Conservation (phyloP, 2,888 invertebrate genomes). For the Cremastobaeus sp. region DNA sequence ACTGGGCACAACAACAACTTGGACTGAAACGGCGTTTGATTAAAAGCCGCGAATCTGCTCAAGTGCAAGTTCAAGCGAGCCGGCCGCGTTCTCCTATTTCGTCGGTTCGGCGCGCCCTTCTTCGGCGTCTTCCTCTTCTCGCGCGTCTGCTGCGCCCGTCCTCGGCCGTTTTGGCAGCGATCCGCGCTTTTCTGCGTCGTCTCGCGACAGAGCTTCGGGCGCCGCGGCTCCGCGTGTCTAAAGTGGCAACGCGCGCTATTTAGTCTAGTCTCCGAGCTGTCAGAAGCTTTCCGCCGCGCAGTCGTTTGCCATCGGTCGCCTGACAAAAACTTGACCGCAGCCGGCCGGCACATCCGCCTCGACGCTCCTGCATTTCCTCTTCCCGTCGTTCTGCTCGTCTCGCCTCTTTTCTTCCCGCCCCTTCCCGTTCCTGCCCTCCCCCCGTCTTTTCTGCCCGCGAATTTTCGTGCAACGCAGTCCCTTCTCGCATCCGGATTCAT, state of each 20-base stretch:
- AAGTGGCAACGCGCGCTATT: conserved; percentile 47
- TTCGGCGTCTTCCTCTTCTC: background rate
- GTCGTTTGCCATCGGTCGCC: conserved; percentile 37
- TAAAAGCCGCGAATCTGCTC: conserved; percentile 5
- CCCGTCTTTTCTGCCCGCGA: background rate
- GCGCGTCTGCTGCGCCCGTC: conserved; percentile 34
- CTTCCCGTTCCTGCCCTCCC: background rate
- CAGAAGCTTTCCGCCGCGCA: conserved; percentile 48
- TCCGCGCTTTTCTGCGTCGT: conserved; percentile 63
- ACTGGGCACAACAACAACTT: background rate
- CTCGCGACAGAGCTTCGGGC: conserved; percentile 53
- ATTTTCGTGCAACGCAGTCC: background rate
- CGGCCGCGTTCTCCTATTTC: background rate
- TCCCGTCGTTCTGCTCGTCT: too few species aligned
- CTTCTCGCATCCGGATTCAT: too few species aligned
- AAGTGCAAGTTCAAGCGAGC: conserved; percentile 25
- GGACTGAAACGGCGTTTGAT: background rate
- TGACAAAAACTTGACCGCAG: conserved; percentile 2
- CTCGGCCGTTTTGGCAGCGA: conserved; percentile 57
- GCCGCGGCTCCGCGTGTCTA: conserved; percentile 36
- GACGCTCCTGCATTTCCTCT: background rate
- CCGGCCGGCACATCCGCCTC: background rate
- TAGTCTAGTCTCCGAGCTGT: conserved; percentile 50
- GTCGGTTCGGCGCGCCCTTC: background rate
- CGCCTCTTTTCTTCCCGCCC: background rate